Evolutionary conservation across 1,140 invertebrate genomes (phyloP), one percentile per base, ranked within the genome.

Genomic region (Drosophila biarmipes): DNA sequence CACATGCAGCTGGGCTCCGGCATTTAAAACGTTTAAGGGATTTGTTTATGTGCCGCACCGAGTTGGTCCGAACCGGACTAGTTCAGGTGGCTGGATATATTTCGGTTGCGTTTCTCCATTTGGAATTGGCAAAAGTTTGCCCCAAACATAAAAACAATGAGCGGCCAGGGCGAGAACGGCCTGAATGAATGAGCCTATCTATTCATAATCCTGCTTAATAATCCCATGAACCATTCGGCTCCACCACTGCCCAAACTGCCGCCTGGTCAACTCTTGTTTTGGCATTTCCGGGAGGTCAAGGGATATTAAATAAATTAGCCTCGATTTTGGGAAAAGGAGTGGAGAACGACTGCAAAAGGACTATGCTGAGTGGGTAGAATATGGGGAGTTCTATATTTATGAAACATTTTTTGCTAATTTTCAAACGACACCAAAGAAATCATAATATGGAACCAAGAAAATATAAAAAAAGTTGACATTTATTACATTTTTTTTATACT

Each of bases 21-120:
- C 81, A 87, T 87, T 87, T 86, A 86, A 85, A 75, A 81, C 82
- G 81, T 86, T 86, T 86, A 86, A 86, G 81, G 81, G 81, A 86
- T 86, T 86, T 86, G 81, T 86, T 86, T 86, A 86, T 86, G 78
- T 74, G 76, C 54, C 42, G 34, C 21, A 59, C 54, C 45, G 56
- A 51, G 66, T 62, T 35, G 57, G 40, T 35, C 55, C 27, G 34
- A 29, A 35, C 46, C 35, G 43, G 54, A 51, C 68, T 46, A 73
- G 71, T 73, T 73, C 71, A 73, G 71, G 38, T 71, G 52, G 37
- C 69, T 43, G 34, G 29, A 45, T 17, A 42, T 46, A 51, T 55
- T 40, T 49, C 49, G 49, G 29, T 45, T 46, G 46, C 38, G 38
- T 58, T 48, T 42, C 40, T 38, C 42, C 49, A 62, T 74, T 80